Evolutionary conservation across 1,140 invertebrate genomes (phyloP).

Genomic region (Rhyacophila brunnea): DNA sequence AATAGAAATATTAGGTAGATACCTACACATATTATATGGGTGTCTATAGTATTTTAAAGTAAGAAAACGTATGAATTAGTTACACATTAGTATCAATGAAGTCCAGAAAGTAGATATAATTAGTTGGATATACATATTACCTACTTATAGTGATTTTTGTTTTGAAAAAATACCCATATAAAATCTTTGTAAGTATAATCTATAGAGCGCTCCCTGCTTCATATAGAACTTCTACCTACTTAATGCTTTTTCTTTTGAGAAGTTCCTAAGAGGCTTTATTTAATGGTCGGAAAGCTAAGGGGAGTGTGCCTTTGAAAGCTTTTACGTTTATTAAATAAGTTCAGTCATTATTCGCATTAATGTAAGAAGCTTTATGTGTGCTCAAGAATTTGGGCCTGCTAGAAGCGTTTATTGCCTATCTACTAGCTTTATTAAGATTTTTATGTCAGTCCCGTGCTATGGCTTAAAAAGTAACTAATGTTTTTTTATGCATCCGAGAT

Average conservation of each 20-base stretch:
- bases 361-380: constrained; percentile 25
- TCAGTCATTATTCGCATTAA: constrained; percentile 34
- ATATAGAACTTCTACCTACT: not conserved
- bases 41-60: no score
- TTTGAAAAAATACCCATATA: no score
- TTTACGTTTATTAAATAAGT: constrained; percentile 38
- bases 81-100: no score
- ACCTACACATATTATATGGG: no score
- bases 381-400: constrained; percentile 28
- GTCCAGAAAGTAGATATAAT: no score
- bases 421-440: constrained; percentile 28
- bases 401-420: constrained; percentile 34
- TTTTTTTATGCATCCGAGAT: constrained; percentile 30
- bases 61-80: no score
- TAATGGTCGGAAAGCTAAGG: not conserved
- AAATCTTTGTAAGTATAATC: no score
- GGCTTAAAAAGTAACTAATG: constrained; percentile 28
- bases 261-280: constrained; percentile 7
- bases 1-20: no score
- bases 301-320: constrained; percentile 33
- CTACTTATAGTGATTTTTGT: no score
- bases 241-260: not conserved
- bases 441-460: constrained; percentile 31
- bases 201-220: constrained; percentile 2
- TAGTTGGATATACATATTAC: no score